Evolutionary conservation across 92 coral and sea anemone genomes (phyloP), one percentile per base, ranked within the genome.

Genomic region (Actinernus sp.): DNA sequence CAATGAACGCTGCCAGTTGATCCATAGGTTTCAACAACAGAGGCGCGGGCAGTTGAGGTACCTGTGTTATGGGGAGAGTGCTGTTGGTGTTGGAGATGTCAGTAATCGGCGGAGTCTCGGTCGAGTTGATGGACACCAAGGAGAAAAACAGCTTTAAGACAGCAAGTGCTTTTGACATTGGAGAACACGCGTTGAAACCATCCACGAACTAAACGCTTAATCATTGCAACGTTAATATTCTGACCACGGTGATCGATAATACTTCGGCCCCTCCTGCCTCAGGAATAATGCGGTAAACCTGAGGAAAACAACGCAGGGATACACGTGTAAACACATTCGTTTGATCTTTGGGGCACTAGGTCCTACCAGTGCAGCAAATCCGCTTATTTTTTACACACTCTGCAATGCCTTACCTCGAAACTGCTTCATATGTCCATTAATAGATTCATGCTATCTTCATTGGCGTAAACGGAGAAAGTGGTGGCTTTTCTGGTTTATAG

Each of bases 111-210:
- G 81, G 66, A 27, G 60, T 16, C 76, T 66, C 86, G 50, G 97
- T 90, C 24, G 86, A 64, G 39, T 90, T 90, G 30, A 90, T 30
- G 13, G 83, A 75, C 46, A 90, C 78, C 71, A 90, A 59, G 25
- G 92, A 90, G 80, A 90, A 90, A 66, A 90, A 90, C 48, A 90
- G 46, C 86, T 86, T 90, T 46, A 90, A 86, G 16, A 86, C 83
- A 32, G 74, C 78, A 64, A 90, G 81, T 86, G 92, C 97, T 81
- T 90, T 86, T 73, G 97, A 90, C 97, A 90, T 90, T 83, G 80
- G 92, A 71, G 82, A 63, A 64, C 48, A 75, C 46, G 28, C 82
- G 45, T 66, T 68, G 56, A 44, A 16, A 30, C 28, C 20, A 39
- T 2, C 26, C 13, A n/a, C 78, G 30, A 41, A 38, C 66, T 54